Evolutionary conservation across 2,888 invertebrate species (phyloP).

Genomic region (Tricholauxania praeusta): DNA sequence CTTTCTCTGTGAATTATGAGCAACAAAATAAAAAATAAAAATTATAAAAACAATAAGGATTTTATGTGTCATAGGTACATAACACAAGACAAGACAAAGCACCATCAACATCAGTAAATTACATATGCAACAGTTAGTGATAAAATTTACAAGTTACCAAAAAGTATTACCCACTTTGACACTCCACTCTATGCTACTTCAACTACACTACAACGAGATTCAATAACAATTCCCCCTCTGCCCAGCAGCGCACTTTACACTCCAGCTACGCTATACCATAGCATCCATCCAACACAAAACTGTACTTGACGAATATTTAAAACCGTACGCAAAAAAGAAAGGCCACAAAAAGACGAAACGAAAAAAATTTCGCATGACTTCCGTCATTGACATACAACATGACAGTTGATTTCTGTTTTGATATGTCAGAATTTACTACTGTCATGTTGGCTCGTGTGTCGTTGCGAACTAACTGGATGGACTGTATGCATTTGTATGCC

Average conservation of each 20-base stretch:
- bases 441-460: conserved; percentile 45
- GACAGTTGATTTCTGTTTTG: conserved; percentile 65
- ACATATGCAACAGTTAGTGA: conserved; percentile 10
- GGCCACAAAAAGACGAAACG: not conserved
- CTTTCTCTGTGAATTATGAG: conserved; percentile 22
- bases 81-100: not conserved
- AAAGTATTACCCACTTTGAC: conserved; percentile 4
- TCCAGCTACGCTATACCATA: not conserved
- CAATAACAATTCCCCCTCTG: not conserved
- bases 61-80: not conserved
- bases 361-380: conserved; percentile 51
- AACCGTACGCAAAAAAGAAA: conserved; percentile 1
- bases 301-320: conserved; percentile 18
- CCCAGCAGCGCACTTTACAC: not conserved
- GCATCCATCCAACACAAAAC: not conserved
- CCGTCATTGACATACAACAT: conserved; percentile 65
- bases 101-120: not conserved
- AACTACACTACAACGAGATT: not conserved
- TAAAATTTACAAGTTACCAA: conserved; percentile 18
- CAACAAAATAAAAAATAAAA: conserved; percentile 14
- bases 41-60: conserved; percentile 18
- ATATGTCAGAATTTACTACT: conserved; percentile 62
- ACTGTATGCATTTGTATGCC: not conserved
- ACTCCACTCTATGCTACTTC: not conserved
- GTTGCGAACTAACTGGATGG: not conserved